These are phyloP conservation scores for Ahaetulla prasina DNA, from an alignment of 2,113 vertebrate species.

Conservation along the genomic window DNA sequence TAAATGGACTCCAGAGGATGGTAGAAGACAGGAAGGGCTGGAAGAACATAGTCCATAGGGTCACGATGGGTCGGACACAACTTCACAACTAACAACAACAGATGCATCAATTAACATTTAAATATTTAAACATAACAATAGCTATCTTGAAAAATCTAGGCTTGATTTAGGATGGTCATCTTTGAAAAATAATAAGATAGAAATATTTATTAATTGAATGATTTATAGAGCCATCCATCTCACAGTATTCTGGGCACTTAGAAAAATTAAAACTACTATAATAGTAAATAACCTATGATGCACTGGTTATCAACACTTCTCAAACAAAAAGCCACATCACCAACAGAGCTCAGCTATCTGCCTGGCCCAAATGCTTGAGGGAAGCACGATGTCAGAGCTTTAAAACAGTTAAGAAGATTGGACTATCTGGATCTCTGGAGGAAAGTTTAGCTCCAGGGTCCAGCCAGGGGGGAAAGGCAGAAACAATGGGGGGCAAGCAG, in stretches of 20 bases:
- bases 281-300: not conserved
- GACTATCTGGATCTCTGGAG: not conserved
- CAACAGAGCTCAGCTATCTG: not conserved
- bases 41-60: too few relatives aligned
- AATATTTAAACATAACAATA: not conserved
- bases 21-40: too few relatives aligned
- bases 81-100: too few relatives aligned
- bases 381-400: not conserved
- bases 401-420: not conserved
- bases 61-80: too few relatives aligned
- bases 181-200: not conserved
- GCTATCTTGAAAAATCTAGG: not conserved
- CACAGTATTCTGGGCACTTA: not conserved
- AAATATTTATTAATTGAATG: not conserved
- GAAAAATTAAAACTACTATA: not conserved
- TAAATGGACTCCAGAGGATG: too few relatives aligned
- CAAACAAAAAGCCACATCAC: not conserved
- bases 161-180: not conserved
- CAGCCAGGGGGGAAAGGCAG: not conserved
- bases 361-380: not conserved
- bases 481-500: not conserved
- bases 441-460: not conserved
- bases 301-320: not conserved
- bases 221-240: not conserved
- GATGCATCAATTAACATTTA: not conserved